phyloP scores from a whole-genome alignment of 2,113 vertebrate genomes.

The Motacilla alba region DNA sequence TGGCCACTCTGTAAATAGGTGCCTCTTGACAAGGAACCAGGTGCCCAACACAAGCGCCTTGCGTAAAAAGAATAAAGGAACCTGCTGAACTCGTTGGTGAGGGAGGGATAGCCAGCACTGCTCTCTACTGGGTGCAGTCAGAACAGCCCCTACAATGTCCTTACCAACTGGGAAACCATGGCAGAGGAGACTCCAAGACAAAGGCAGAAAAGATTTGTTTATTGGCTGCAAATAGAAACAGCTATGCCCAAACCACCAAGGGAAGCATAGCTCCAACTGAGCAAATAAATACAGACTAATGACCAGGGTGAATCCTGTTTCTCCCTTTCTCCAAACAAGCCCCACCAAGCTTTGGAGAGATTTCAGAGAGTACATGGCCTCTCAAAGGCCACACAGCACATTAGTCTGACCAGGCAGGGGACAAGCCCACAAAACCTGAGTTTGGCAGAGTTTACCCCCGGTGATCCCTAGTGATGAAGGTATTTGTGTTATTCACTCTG shows the following conservation, averaged over 20 bases:
- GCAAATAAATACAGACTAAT: neutral
- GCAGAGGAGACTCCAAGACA: neutral
- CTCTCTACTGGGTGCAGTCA: neutral
- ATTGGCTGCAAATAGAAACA: neutral
- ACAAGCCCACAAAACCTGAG: neutral
- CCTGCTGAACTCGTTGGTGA: neutral
- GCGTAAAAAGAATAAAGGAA: neutral
- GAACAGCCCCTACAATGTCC: neutral
- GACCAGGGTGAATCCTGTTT: neutral
- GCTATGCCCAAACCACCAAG: neutral
- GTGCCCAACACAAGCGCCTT: neutral
- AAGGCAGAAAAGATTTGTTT: neutral
- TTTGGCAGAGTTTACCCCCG: rapidly evolving
- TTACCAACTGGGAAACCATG: neutral
- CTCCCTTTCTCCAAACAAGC: neutral
- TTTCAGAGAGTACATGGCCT: neutral
- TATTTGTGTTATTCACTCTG: neutral
- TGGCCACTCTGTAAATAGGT: neutral
- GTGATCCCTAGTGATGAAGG: neutral
- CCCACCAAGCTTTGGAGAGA: neutral
- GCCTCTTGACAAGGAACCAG: neutral
- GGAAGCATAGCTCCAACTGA: neutral
- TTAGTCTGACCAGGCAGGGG: neutral
- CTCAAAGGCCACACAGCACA: neutral
- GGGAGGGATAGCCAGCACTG: neutral